Conservation (phyloP, 2,888 invertebrate genomes). For the Pheosia gnoma region DNA sequence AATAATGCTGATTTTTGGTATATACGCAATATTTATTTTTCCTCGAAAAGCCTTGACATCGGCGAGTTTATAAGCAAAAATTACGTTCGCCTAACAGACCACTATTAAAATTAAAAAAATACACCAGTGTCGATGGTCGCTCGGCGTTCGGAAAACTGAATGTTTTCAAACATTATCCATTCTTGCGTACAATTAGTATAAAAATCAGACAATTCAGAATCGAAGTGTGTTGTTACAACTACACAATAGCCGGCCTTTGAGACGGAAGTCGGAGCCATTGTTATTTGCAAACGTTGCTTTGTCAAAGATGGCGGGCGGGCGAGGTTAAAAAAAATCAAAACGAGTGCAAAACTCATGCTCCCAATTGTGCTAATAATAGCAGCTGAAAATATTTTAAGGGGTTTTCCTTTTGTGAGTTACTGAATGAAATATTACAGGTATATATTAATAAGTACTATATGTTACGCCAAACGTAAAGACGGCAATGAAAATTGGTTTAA, state of each 20-base stretch:
- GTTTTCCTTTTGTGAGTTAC: neutral
- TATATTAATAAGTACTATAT: too few relatives aligned
- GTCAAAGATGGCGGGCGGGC: conserved; percentile 25
- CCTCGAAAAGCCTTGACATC: too few relatives aligned
- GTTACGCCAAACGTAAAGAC: too few relatives aligned
- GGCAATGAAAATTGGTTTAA: too few relatives aligned
- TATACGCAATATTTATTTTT: too few relatives aligned
- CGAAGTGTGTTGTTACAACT: conserved; percentile 14
- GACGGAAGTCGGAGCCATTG: conserved; percentile 36
- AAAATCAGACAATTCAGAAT: conserved; percentile 18
- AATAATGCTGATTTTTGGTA: too few relatives aligned
- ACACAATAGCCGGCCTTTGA: conserved; percentile 22
- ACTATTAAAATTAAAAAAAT: too few relatives aligned
- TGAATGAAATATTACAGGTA: too few relatives aligned
- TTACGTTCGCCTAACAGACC: too few relatives aligned
- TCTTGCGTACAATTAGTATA: conserved; percentile 5
- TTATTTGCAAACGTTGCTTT: conserved; percentile 21
- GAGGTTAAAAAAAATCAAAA: conserved; percentile 27
- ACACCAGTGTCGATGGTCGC: neutral
- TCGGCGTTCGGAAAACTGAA: neutral
- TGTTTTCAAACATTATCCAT: conserved; percentile 6
- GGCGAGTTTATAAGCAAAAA: too few relatives aligned
- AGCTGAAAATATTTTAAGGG: neutral
- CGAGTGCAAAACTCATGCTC: conserved; percentile 19
- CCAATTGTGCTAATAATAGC: conserved; percentile 28